A percentile compares a stretch with the other conserved stretches of the same genome.
These are phyloP conservation scores for Drosophila equinoxialis DNA, from an alignment of 1,140 invertebrate species.

Conservation along the genomic window DNA sequence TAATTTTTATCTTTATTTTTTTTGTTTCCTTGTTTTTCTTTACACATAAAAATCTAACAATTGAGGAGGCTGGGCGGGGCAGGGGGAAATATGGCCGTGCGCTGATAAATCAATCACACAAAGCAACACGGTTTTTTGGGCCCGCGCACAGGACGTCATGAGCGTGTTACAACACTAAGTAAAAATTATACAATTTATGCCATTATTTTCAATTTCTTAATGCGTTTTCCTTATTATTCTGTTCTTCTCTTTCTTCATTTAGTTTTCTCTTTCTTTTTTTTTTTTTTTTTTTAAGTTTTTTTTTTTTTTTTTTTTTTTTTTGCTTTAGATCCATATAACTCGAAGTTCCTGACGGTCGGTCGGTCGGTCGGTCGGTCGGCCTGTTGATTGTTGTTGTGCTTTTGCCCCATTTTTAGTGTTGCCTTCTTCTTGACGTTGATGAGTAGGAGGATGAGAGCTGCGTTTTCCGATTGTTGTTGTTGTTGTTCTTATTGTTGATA, in stretches of 20 bases:
- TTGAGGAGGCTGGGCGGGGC: slow-evolving; percentile 10
- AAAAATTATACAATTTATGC: slow-evolving; percentile 77
- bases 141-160: slow-evolving; percentile 72
- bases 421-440: slow-evolving; percentile 26
- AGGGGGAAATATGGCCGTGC: slow-evolving; percentile 11
- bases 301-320: not conserved
- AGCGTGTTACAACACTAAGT: slow-evolving; percentile 75
- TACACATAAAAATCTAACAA: slow-evolving; percentile 44
- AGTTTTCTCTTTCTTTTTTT: not conserved
- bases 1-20: not conserved
- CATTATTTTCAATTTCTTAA: slow-evolving; percentile 27
- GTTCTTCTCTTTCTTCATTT: not conserved
- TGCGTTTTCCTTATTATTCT: not conserved
- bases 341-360: slow-evolving; percentile 68
- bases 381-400: slow-evolving; percentile 32
- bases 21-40: slow-evolving; percentile 20
- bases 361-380: slow-evolving; percentile 63
- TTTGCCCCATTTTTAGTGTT: slow-evolving; percentile 41
- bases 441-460: slow-evolving; percentile 54
- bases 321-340: slow-evolving; percentile 64
- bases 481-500: slow-evolving; percentile 15
- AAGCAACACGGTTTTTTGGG: slow-evolving; percentile 61
- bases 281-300: not conserved
- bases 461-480: slow-evolving; percentile 43
- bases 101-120: slow-evolving; percentile 44